A percentile compares a stretch with the other conserved stretches of the same genome.
These are phyloP conservation scores for Porites lutea DNA, from an alignment of 64 coral and sea anemone genomes.

Conservation along the genomic window DNA sequence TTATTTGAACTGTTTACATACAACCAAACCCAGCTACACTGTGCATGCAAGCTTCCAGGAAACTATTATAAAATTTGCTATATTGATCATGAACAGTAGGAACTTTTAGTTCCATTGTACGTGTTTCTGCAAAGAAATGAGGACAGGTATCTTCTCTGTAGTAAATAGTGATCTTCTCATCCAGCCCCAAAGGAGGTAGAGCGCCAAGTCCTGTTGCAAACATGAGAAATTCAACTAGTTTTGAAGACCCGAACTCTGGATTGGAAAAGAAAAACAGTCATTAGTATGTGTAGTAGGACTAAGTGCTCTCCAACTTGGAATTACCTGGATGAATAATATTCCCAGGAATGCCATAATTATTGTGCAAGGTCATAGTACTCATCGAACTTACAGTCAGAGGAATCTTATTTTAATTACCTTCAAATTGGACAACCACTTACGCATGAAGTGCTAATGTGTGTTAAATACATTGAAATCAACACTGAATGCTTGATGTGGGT, in stretches of 20 bases:
- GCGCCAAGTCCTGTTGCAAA: slow-evolving; percentile 13
- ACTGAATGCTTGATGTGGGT: no score
- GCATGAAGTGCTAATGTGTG: no score
- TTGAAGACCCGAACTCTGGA: slow-evolving; percentile 23
- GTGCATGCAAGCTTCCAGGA: slow-evolving; percentile 38
- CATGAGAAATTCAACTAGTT: slow-evolving; percentile 31
- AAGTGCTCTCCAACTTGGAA: no score
- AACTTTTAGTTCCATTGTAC: slow-evolving; percentile 31
- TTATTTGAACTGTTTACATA: slow-evolving; percentile 1
- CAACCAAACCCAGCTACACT: slow-evolving; percentile 23
- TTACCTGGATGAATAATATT: no score
- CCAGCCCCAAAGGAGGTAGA: slow-evolving; percentile 36
- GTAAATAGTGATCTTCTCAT: slow-evolving; percentile 34
- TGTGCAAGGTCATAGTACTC: no score
- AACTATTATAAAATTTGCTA: slow-evolving; percentile 23
- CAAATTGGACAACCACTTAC: no score
- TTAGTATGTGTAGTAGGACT: no score
- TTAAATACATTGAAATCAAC: no score
- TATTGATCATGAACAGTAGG: slow-evolving; percentile 33
- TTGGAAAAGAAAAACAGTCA: neutral
- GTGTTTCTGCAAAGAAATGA: slow-evolving; percentile 36
- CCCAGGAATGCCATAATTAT: no score
- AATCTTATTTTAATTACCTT: no score
- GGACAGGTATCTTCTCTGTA: slow-evolving; percentile 23
- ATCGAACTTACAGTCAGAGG: no score